Percentiles rank a stretch among this genome's conserved stretches.
Evolutionary conservation across 2,888 invertebrate species (phyloP).

Genomic region (Drosophila dives): DNA sequence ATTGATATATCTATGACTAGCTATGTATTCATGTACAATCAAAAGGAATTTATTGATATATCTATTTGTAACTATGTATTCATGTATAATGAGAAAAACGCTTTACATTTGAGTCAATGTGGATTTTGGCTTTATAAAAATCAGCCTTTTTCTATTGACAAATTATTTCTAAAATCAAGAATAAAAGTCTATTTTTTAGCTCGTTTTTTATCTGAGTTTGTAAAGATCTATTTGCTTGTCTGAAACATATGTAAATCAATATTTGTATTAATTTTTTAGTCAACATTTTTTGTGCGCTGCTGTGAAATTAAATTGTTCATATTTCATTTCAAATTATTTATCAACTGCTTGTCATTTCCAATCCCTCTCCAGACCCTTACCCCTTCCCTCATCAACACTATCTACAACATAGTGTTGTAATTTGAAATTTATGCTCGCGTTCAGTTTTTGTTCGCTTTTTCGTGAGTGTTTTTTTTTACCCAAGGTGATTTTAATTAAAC

Average conservation of each 20-base stretch:
- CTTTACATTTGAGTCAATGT: background rate
- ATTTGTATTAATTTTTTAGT: constrained; percentile 41
- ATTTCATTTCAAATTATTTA: constrained; percentile 59
- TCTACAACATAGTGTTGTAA: constrained; percentile 62
- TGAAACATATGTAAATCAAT: constrained; percentile 11
- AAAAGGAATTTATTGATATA: background rate
- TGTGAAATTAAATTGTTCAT: constrained; percentile 50
- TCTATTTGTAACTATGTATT: background rate
- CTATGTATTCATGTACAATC: background rate
- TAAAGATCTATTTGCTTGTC: constrained; percentile 31
- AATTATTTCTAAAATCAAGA: background rate
- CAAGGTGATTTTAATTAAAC: constrained; percentile 76
- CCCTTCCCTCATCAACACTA: background rate
- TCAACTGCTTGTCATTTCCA: constrained; percentile 38
- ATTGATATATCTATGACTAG: background rate
- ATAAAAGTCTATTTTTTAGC: background rate
- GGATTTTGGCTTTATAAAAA: background rate
- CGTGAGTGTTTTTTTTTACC: constrained; percentile 36
- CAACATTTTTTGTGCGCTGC: constrained; percentile 24
- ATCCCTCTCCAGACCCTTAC: background rate
- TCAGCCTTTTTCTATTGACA: background rate
- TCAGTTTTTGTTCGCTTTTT: constrained; percentile 31
- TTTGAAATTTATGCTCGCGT: constrained; percentile 54
- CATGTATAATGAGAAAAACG: background rate
- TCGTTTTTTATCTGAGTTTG: constrained; percentile 1